phyloP scores from a whole-genome alignment of 2,113 vertebrate species.

The Pundamilia nyererei region DNA sequence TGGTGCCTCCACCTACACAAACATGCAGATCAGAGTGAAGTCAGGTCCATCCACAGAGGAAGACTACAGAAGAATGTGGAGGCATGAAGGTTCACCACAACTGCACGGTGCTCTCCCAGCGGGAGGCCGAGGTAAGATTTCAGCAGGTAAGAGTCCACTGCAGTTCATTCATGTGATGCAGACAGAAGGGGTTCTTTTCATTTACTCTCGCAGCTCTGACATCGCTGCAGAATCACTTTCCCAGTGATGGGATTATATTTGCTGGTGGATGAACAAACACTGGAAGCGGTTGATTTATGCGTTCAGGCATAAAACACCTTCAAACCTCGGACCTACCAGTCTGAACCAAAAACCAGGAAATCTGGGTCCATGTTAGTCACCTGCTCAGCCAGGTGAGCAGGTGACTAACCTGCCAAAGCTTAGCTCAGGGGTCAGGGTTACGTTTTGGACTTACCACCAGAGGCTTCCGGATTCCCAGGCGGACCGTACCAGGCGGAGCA shows the following conservation, averaged over 20 bases:
- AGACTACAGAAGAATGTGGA: not conserved
- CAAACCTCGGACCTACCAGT: not conserved
- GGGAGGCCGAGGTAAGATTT: not conserved
- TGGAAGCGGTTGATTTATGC: not conserved
- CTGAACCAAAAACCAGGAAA: not conserved
- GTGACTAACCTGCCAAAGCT: not conserved
- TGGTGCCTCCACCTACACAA: constrained; percentile 10
- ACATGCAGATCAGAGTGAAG: not conserved
- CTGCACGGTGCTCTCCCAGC: not conserved
- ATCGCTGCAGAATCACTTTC: not conserved
- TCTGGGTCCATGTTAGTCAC: not conserved
- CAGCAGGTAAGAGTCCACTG: not conserved
- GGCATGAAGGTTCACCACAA: not conserved
- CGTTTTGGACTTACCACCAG: constrained; percentile 73
- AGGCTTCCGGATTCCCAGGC: constrained; percentile 88
- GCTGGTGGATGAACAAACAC: not conserved
- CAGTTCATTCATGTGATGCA: not conserved
- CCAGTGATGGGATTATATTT: not conserved
- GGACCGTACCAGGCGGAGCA: constrained; percentile 76
- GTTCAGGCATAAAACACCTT: not conserved
- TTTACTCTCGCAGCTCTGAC: not conserved
- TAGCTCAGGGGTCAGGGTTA: not conserved
- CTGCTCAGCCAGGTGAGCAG: not conserved
- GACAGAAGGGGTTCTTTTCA: not conserved
- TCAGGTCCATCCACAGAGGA: not conserved